Evolutionary conservation across 2,888 invertebrate species (phyloP).

Genomic region (Nomada flava): DNA sequence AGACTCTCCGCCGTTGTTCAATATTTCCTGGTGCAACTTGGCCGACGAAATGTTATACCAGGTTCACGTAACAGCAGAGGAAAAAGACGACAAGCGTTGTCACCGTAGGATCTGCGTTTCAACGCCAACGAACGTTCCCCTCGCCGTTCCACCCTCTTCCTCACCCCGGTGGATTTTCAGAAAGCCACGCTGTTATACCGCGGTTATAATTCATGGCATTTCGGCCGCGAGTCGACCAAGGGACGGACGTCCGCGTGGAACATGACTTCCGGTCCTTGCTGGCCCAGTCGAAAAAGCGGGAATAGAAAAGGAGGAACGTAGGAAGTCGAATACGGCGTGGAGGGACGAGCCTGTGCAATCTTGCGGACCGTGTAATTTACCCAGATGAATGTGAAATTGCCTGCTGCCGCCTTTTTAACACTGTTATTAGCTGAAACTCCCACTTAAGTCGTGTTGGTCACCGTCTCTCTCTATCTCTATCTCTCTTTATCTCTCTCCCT

Average conservation of each 20-base stretch:
- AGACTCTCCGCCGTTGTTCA: not conserved
- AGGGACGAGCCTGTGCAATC: conserved; percentile 69
- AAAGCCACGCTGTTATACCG: conserved; percentile 66
- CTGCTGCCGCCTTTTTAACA: conserved; percentile 64
- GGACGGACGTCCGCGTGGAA: conserved; percentile 69
- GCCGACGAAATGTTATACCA: conserved; percentile 23
- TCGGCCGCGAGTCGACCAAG: conserved; percentile 60
- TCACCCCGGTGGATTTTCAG: conserved; percentile 62
- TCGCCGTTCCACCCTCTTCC: conserved; percentile 41
- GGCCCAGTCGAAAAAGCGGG: conserved; percentile 39
- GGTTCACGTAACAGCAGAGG: not conserved
- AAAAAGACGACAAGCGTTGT: conserved; percentile 42
- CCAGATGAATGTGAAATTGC: conserved; percentile 74
- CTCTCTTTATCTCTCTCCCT: not conserved
- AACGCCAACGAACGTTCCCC: conserved; percentile 31
- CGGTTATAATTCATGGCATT: conserved; percentile 73
- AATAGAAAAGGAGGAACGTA: conserved; percentile 47
- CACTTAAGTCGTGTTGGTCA: conserved; percentile 6
- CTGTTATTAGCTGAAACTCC: conserved; percentile 65
- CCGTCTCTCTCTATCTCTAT: not conserved
- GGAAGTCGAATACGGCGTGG: conserved; percentile 47
- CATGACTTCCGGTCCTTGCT: conserved; percentile 63
- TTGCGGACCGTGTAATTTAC: conserved; percentile 74
- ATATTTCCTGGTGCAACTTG: not conserved
- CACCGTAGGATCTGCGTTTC: conserved; percentile 60